phyloP scores from a whole-genome alignment of 2,888 invertebrate species.

The Psylliodes chrysocephalus region DNA sequence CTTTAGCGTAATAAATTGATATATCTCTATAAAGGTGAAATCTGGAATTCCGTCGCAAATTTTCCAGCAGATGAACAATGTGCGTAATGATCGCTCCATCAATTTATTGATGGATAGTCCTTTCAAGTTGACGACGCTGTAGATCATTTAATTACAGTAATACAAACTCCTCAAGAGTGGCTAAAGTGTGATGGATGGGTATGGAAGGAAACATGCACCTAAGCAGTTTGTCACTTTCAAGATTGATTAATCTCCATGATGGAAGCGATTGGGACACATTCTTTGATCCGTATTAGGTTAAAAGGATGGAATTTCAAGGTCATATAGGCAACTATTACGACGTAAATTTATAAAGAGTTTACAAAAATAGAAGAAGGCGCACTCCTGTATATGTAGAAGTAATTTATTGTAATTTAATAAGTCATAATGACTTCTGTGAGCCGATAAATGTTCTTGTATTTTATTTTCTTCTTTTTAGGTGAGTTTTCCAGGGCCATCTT shows the following conservation, averaged over 20 bases:
- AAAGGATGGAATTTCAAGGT: not conserved
- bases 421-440: too few species aligned
- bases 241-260: conserved; percentile 35
- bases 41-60: conserved; percentile 1
- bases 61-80: conserved; percentile 20
- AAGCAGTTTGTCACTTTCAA: conserved; percentile 33
- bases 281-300: conserved; percentile 1
- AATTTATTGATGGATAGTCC: conserved; percentile 35
- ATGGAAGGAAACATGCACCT: conserved; percentile 31
- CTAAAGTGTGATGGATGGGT: conserved; percentile 42
- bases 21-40: too few species aligned
- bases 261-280: not conserved
- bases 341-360: too few species aligned
- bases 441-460: too few species aligned
- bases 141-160: conserved; percentile 42
- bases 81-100: conserved; percentile 15
- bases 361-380: too few species aligned
- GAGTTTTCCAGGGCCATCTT: too few species aligned
- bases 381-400: too few species aligned
- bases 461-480: too few species aligned
- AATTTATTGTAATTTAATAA: too few species aligned
- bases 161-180: conserved; percentile 38
- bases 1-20: too few species aligned
- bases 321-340: too few species aligned
- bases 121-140: conserved; percentile 34